These are phyloP conservation scores for Chionis minor DNA, from an alignment of 2,113 vertebrate genomes.

Conservation along the genomic window DNA sequence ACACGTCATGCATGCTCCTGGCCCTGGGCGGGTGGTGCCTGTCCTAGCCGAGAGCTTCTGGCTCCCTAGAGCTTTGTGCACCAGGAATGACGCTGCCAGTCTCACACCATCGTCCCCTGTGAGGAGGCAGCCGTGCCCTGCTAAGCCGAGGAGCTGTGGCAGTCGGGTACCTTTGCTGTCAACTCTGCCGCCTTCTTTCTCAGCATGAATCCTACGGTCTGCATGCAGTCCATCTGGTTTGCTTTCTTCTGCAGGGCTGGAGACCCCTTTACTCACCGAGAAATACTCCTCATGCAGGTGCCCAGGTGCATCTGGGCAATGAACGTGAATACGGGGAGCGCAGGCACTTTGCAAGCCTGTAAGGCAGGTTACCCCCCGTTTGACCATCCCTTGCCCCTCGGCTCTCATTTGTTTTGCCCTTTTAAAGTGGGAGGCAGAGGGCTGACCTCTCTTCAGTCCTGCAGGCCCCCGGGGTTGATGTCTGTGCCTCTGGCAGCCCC, in stretches of 20 bases:
- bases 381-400: not conserved
- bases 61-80: rapidly evolving
- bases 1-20: not conserved
- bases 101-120: rapidly evolving
- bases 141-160: not conserved
- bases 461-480: not conserved
- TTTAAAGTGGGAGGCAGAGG: not conserved
- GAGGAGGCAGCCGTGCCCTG: rapidly evolving
- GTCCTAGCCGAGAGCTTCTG: not conserved
- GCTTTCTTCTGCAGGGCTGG: not conserved
- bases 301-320: too few relatives aligned
- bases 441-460: not conserved
- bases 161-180: not conserved
- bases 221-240: not conserved
- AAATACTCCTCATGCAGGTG: not conserved
- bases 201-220: not conserved
- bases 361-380: not conserved
- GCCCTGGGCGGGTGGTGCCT: rapidly evolving
- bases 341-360: not conserved
- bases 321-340: not conserved
- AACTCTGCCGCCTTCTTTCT: not conserved
- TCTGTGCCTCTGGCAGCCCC: not conserved
- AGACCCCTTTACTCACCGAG: not conserved
- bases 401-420: not conserved
- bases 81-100: rapidly evolving